Evolutionary conservation across 2,113 vertebrate species (phyloP).

Genomic region (Aegithalos caudatus): DNA sequence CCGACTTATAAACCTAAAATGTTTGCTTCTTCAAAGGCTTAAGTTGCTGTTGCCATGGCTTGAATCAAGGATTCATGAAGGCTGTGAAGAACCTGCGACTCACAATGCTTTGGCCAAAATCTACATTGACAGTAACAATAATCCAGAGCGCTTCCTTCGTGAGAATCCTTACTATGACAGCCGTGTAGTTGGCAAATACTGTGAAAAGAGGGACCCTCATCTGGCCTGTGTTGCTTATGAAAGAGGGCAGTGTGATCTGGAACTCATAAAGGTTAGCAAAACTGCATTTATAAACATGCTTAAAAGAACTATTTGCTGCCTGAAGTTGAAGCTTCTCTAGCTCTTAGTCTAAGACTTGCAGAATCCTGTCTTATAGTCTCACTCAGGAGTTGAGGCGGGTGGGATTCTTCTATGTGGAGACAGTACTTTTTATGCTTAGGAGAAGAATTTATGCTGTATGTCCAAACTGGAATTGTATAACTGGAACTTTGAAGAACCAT

Average conservation of each 20-base stretch:
- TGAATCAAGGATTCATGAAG: constrained; percentile 88
- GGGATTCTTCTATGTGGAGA: not conserved
- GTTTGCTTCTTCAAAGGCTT: constrained; percentile 74
- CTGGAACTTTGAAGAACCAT: not conserved
- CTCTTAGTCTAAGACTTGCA: not conserved
- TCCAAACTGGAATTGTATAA: not conserved
- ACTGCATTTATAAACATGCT: not conserved
- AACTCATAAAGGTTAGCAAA: constrained; percentile 86
- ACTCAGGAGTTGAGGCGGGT: not conserved
- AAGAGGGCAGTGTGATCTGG: constrained; percentile 88
- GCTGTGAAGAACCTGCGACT: constrained; percentile 89
- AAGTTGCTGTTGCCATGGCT: constrained; percentile 89
- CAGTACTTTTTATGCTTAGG: not conserved
- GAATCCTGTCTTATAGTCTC: not conserved
- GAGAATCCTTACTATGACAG: constrained; percentile 91
- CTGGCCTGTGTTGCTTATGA: constrained; percentile 90
- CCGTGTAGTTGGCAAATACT: constrained; percentile 84
- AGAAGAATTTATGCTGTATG: not conserved
- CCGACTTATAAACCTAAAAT: not conserved
- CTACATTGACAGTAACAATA: constrained; percentile 93
- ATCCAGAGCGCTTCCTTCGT: constrained; percentile 86
- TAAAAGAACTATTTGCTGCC: not conserved
- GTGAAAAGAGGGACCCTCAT: constrained; percentile 91
- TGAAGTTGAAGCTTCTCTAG: not conserved
- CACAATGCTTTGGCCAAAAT: constrained; percentile 93